Percentiles rank a stretch among this genome's conserved stretches.
phyloP scores from a whole-genome alignment of 2,113 vertebrate species.

The Neoarius graeffei region DNA sequence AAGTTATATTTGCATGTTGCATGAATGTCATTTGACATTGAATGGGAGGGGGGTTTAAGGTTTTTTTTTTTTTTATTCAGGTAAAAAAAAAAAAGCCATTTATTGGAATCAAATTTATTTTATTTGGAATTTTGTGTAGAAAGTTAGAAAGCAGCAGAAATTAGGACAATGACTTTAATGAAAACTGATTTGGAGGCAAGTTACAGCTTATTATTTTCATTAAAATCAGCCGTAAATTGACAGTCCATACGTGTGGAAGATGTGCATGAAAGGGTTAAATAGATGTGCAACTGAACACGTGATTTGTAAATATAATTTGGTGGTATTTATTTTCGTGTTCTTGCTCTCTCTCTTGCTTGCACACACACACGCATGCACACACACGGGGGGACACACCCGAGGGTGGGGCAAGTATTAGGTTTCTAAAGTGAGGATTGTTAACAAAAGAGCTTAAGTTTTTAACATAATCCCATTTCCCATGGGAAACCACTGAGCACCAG shows the following conservation, averaged over 20 bases:
- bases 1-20: too few relatives aligned
- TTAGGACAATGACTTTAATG: too few relatives aligned
- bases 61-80: too few relatives aligned
- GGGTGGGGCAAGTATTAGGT: conserved; percentile 50
- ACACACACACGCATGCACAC: conserved; percentile 15
- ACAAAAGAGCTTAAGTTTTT: conserved; percentile 40
- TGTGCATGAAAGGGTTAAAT: neutral
- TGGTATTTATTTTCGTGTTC: neutral
- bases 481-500: conserved; percentile 47
- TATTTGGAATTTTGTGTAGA: too few relatives aligned
- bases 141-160: too few relatives aligned
- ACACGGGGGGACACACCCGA: conserved; percentile 27
- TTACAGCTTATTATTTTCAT: too few relatives aligned
- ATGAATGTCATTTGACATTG: too few relatives aligned
- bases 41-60: too few relatives aligned
- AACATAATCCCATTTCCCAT: conserved; percentile 47
- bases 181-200: too few relatives aligned
- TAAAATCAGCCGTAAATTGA: neutral
- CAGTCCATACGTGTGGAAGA: neutral
- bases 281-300: neutral
- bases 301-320: too few relatives aligned
- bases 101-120: too few relatives aligned
- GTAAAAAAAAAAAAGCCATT: too few relatives aligned
- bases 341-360: neutral
- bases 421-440: conserved; percentile 42